Evolutionary conservation across 2,797 vertebrate species (phyloP), one percentile per base, ranked within the genome.

Genomic region (Crocidura indochinensis): DNA sequence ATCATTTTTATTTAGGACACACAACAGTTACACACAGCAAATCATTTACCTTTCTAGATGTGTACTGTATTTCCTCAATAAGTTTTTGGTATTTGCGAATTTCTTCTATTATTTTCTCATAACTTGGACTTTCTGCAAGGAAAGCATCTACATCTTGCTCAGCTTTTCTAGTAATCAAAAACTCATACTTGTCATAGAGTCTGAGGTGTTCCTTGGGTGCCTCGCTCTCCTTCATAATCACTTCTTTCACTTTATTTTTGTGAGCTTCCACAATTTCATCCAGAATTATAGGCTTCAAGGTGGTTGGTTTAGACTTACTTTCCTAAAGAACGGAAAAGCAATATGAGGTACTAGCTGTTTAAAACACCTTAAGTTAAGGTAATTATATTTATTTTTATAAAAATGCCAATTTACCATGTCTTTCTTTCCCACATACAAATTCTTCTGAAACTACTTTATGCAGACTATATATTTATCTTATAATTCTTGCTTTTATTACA

Each of bases 201-300:
- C 87, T 97, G 74, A 98, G 64, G 64, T 98, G 98, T 73, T 98
- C 97, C 0, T 0, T 95, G 15, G 99, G 98, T 76, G 97, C 97
- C n/a, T 95, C 10, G 1, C 98, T 98, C 97, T 99, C 98, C 67
- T 92, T 97, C 69, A 71, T 69, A 51, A 99, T 96, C 87, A 98
- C 97, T 46, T 95, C 94, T 76, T 67, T 97, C 22, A 99, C 97
- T 75, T 98, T 97, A 87, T 97, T 95, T 91, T 97, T 98, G 90
- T 98, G 98, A 46, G 96, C 97, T 12, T 98, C 73, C 3, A 99
- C 38, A 84, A 99, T 97, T 95, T 99, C 98, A 38, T 97, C 96
- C n/a, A 98, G 98, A 90, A 99, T 96, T 46, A 98, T 78, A n/a
- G 99, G 99, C 89, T 97, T 98, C 88, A 99, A 95, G 29, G 93